Evolutionary conservation across 1,140 invertebrate species (phyloP).

Genomic region (Monochamus saltuarius): DNA sequence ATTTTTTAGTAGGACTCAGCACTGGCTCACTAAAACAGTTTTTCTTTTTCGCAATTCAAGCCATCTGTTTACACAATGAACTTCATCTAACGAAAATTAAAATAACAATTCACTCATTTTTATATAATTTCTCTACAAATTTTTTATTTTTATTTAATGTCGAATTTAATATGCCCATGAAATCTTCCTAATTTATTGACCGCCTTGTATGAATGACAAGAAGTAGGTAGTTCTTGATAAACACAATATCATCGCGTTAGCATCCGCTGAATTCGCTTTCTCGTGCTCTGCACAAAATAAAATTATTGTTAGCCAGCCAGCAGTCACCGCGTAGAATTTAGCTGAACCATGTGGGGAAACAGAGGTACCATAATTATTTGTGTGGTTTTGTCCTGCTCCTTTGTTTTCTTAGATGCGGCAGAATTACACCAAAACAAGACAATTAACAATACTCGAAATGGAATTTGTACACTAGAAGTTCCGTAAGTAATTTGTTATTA

Average conservation of each 20-base stretch:
- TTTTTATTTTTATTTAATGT: not conserved
- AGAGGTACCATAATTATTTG: no score
- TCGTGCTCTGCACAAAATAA: no score
- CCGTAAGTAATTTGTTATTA: constrained; percentile 5
- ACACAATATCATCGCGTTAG: not conserved
- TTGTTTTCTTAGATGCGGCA: constrained; percentile 1
- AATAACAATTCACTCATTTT: no score
- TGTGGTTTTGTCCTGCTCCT: not conserved
- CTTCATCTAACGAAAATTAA: no score
- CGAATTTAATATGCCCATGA: not conserved
- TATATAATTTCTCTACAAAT: not conserved
- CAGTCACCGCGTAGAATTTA: no score
- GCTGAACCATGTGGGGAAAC: no score
- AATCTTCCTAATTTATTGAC: not conserved
- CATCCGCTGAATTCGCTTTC: constrained; percentile 1
- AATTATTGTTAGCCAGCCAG: no score
- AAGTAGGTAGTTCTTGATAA: constrained; percentile 10
- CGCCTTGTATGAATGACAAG: constrained; percentile 1
- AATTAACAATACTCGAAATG: constrained; percentile 9
- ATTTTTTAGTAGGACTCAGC: no score
- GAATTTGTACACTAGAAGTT: constrained; percentile 14
- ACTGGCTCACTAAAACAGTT: no score
- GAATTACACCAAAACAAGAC: not conserved
- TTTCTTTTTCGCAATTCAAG: no score
- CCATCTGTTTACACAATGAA: no score